Evolutionary conservation across 2,113 vertebrate genomes (phyloP).

Genomic region (Odontophorus gujanensis): DNA sequence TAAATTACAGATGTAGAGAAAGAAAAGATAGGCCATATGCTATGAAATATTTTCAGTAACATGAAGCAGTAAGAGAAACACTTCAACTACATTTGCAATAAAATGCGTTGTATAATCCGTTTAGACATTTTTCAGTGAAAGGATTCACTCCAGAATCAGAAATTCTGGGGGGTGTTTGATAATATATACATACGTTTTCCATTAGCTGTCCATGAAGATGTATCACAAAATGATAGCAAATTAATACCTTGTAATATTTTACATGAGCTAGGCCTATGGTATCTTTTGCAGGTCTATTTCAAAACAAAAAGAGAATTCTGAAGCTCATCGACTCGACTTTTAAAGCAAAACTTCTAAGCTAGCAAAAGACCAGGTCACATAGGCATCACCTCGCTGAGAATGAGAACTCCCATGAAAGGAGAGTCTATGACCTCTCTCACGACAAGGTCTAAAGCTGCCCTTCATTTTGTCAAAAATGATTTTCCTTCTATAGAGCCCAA

Average conservation of each 20-base stretch:
- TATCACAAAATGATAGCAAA: background rate
- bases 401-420: background rate
- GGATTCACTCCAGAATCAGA: background rate
- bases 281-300: background rate
- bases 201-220: background rate
- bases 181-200: background rate
- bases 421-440: background rate
- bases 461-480: background rate
- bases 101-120: background rate
- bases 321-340: background rate
- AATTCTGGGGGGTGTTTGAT: background rate
- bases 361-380: background rate
- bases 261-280: background rate
- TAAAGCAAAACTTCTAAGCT: background rate
- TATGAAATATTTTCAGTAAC: slow-evolving; percentile 9
- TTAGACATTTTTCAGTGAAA: background rate
- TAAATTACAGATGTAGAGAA: slow-evolving; percentile 28
- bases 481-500: background rate
- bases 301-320: background rate
- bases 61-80: background rate
- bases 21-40: background rate
- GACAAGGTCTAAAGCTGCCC: background rate
- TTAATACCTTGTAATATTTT: background rate
- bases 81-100: background rate
- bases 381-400: accelerated